Evolutionary conservation across 2,888 invertebrate genomes (phyloP), one percentile per base, ranked within the genome.

Genomic region (Helobdella robusta): DNA sequence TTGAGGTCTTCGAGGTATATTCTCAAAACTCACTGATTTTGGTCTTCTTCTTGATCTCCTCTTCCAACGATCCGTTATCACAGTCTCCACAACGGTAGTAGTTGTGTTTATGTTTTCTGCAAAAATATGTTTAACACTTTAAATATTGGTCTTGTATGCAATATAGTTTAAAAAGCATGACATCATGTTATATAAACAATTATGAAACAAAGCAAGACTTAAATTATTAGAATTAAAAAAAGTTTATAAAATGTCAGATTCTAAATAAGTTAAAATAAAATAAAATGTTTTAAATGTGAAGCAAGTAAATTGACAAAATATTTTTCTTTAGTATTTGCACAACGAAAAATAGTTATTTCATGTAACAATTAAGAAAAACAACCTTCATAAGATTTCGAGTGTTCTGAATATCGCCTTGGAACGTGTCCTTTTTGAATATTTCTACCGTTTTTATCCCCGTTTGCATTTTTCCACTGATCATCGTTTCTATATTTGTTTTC

Each of bases 31-130:
- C 34, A 62, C 62, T 2, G 62, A 28, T 25, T 48, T 62, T 3
- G 62, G 25, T 35, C 30, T 36, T 35, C 62, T 62, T n/a, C 30
- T 62, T 3, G 62, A 18, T 28, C 62, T 46, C 34, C 50, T 62
- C 50, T 62, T 62, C 62, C 62, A 62, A 32, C 62, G 25, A 6
- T n/a, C n/a, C 11, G 30, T n/a, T 28, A 50, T 50, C 44, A 48
- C 32, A 23, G 50, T 62, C 32, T n/a, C 25, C 30, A 34, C 50
- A 28, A 32, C 35, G 3, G 62, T 62, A 8, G 48, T 62, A 2
- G 62, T 62, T 11, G 58, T 58, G 58, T 25, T 58, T 25, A 32
- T 60, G 40, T 60, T 46, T 18, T 28, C 8, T n/a, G n/a, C n/a
- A n/a, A n/a, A 56, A 30, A n/a, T 30, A 1, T 6, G 4, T 48